Evolutionary conservation across 2,113 vertebrate species (phyloP).

Genomic region (Argyrosomus japonicus): DNA sequence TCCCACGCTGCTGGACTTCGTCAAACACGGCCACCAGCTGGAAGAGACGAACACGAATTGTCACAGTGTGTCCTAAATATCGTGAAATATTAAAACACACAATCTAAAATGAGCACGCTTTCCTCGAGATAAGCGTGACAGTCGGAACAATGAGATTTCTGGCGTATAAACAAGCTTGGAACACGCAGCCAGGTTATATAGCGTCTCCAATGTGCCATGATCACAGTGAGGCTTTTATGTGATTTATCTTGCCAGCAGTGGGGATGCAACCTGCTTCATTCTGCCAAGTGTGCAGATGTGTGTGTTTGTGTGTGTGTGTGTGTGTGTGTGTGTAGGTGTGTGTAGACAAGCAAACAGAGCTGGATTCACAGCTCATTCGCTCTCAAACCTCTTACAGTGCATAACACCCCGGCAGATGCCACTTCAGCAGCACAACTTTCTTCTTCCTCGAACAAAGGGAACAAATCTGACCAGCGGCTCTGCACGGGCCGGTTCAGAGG

Average conservation of each 20-base stretch:
- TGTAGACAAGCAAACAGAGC: constrained; percentile 20
- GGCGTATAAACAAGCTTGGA: constrained; percentile 12
- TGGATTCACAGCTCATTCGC: constrained; percentile 34
- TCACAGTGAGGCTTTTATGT: constrained; percentile 49
- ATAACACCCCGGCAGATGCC: constrained; percentile 16
- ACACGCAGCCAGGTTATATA: constrained; percentile 33
- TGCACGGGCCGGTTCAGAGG: not conserved
- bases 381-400: constrained; percentile 32
- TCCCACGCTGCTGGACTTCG: constrained; percentile 73
- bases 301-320: not conserved
- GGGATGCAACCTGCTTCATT: constrained; percentile 33
- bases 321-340: not conserved
- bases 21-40: constrained; percentile 93
- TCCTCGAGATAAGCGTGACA: not conserved
- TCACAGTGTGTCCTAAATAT: not conserved
- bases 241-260: constrained; percentile 51
- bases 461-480: not conserved
- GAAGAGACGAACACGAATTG: constrained; percentile 38
- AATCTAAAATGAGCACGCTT: not conserved
- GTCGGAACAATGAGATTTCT: constrained; percentile 23
- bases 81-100: not conserved
- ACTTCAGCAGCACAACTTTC: constrained; percentile 12
- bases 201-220: constrained; percentile 34
- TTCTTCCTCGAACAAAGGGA: constrained; percentile 20
- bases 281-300: constrained; percentile 47